Conservation (phyloP, 2,797 vertebrate species). For the Brachyalestes nurse region DNA sequence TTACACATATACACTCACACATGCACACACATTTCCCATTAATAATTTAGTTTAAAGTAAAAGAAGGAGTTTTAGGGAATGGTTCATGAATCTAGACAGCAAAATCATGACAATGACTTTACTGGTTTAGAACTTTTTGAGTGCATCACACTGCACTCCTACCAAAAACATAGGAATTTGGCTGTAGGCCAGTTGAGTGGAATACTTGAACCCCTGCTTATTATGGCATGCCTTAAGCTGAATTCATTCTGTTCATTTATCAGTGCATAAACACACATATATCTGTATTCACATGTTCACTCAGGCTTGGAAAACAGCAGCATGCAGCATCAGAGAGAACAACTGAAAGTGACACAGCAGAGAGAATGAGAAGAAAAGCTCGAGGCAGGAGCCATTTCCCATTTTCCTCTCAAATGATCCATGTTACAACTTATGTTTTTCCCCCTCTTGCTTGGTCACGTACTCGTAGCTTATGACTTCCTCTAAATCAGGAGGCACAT, state of each 20-base stretch:
- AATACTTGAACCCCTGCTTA: not conserved
- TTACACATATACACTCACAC: too few relatives aligned
- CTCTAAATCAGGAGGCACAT: slow-evolving; percentile 39
- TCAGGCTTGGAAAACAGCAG: not conserved
- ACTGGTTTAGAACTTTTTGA: too few relatives aligned
- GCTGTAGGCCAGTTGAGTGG: not conserved
- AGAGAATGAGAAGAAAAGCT: slow-evolving; percentile 3
- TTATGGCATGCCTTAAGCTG: slow-evolving; percentile 1
- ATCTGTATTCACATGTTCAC: slow-evolving; percentile 3
- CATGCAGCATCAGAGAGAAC: not conserved
- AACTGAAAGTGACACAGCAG: slow-evolving; percentile 4
- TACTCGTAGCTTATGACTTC: slow-evolving; percentile 12
- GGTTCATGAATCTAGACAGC: not conserved
- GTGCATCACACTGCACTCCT: not conserved
- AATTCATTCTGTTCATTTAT: slow-evolving; percentile 22
- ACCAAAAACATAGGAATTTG: not conserved
- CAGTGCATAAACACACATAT: not conserved
- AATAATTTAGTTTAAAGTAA: not conserved
- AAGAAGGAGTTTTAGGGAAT: not conserved
- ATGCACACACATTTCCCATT: not conserved
- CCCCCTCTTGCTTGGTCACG: slow-evolving; percentile 7
- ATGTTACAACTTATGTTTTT: slow-evolving; percentile 48
- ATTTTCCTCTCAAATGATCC: slow-evolving; percentile 59
- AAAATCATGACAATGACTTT: not conserved
- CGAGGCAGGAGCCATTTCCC: slow-evolving; percentile 40